A percentile compares a stretch with the other conserved stretches of the same genome.
phyloP scores from a whole-genome alignment of 2,888 invertebrate genomes.

The Drosophila robusta region DNA sequence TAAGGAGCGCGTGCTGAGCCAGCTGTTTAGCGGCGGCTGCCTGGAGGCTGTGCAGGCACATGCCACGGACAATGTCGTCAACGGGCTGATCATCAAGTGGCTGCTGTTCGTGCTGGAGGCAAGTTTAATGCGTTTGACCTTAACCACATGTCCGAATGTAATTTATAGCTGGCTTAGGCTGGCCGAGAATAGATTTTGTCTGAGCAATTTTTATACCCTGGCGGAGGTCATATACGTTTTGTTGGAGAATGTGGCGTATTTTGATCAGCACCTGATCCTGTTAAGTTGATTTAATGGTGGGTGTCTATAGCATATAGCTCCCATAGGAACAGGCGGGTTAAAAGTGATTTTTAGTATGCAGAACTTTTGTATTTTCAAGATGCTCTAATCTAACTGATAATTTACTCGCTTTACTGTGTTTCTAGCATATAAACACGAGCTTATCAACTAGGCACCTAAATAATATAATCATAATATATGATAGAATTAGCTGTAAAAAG shows the following conservation, averaged over 20 bases:
- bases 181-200: constrained; percentile 42
- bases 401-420: no score
- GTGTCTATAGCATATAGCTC: no score
- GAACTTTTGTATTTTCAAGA: no score
- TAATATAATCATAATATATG: no score
- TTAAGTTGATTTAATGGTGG: no score
- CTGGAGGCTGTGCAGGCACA: constrained; percentile 67
- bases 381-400: no score
- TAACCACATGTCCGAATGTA: constrained; percentile 12
- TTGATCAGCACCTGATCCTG: no score
- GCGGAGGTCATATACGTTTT: neutral
- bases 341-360: no score
- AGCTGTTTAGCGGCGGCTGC: constrained; percentile 68
- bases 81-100: constrained; percentile 79
- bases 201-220: neutral
- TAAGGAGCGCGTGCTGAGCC: constrained; percentile 43
- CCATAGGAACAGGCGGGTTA: no score
- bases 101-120: constrained; percentile 76
- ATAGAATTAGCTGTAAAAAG: no score
- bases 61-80: constrained; percentile 72
- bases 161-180: constrained; percentile 51
- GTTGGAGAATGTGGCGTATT: neutral
- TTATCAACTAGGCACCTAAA: no score
- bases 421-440: no score
- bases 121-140: constrained; percentile 45